Evolutionary conservation across 2,113 vertebrate genomes (phyloP), one percentile per base, ranked within the genome.

Genomic region (Pteruthius melanotis): DNA sequence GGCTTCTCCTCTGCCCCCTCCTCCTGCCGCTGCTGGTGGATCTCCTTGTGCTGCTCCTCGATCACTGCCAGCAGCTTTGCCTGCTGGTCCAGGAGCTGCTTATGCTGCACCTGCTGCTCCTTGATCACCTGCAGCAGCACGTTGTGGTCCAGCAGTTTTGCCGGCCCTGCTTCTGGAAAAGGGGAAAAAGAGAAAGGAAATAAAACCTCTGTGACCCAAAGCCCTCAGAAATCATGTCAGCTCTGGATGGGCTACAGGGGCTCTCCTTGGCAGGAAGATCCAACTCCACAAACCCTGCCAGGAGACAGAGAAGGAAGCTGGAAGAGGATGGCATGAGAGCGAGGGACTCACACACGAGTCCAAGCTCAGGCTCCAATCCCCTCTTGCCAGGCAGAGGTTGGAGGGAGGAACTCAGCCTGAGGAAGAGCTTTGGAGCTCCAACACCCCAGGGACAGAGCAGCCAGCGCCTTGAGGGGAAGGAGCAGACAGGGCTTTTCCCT

Each of bases 1-100:
- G 96, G 92, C 94, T 97, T 97, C 88, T 98, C 99, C 12, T 98
- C 98, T 42, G 97, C 97, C n/a, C 96, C 97, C 7, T 97, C 98
- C 20, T 98, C 98, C 93, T 97, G 97, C 69, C 97, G 94, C 97
- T 99, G 98, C 97, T 98, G 99, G 97, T 99, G 99, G 79, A 99
- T 99, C 97, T 99, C 99, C 97, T 99, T 99, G 98, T 99, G 99
- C 91, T 99, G 99, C 91, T 99, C 99, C 75, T 99, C 98, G 4
- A 99, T 99, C 27, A 99, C 99, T 0, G 98, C 99, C 70, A 99
- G 96, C 22, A 99, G 98, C 87, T 99, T 99, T 61, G 99, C 99
- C 97, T 99, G 99, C 97, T 99, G 99, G 95, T 99, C 99, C 14
- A 99, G 97, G 15, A 99, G 98, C 72, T 99, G 98, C 98, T 99